Percentiles rank a stretch among this genome's conserved stretches.
These are phyloP conservation scores for Scophthalmus maximus DNA, from an alignment of 2,113 vertebrate genomes.

Conservation along the genomic window DNA sequence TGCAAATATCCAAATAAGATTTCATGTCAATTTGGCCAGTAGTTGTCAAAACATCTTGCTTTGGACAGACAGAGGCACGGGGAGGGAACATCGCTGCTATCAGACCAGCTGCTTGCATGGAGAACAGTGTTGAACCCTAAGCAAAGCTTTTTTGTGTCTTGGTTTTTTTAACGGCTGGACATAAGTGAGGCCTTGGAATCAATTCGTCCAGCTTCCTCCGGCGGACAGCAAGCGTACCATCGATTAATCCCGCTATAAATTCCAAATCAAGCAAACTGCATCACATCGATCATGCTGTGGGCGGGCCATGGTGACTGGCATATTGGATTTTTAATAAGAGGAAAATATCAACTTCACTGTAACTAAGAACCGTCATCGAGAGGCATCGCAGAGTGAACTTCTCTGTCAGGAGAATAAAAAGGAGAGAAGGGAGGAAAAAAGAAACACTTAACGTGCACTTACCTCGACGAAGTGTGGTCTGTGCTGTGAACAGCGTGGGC, in stretches of 20 bases:
- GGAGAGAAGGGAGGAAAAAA: slow-evolving; percentile 11
- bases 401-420: slow-evolving; percentile 26
- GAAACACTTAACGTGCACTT: slow-evolving; percentile 38
- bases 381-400: slow-evolving; percentile 14
- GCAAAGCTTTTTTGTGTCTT: slow-evolving; percentile 10
- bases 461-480: slow-evolving; percentile 28
- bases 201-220: slow-evolving; percentile 23
- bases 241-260: slow-evolving; percentile 39
- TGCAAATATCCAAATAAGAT: not conserved
- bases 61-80: not conserved
- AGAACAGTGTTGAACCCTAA: not conserved
- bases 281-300: slow-evolving; percentile 39
- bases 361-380: slow-evolving; percentile 37
- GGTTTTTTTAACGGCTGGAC: slow-evolving; percentile 14
- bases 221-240: slow-evolving; percentile 8
- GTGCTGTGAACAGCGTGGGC: slow-evolving; percentile 46
- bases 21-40: not conserved
- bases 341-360: slow-evolving; percentile 37
- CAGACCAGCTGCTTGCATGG: not conserved
- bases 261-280: slow-evolving; percentile 39
- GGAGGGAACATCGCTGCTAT: not conserved
- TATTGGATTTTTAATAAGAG: slow-evolving; percentile 54
- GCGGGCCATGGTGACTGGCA: slow-evolving; percentile 13
- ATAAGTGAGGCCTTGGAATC: slow-evolving; percentile 21
- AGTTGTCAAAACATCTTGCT: not conserved